Percentiles rank a stretch among this genome's conserved stretches.
Evolutionary conservation across 1,140 invertebrate genomes (phyloP).

Genomic region (Diorhabda sublineata): DNA sequence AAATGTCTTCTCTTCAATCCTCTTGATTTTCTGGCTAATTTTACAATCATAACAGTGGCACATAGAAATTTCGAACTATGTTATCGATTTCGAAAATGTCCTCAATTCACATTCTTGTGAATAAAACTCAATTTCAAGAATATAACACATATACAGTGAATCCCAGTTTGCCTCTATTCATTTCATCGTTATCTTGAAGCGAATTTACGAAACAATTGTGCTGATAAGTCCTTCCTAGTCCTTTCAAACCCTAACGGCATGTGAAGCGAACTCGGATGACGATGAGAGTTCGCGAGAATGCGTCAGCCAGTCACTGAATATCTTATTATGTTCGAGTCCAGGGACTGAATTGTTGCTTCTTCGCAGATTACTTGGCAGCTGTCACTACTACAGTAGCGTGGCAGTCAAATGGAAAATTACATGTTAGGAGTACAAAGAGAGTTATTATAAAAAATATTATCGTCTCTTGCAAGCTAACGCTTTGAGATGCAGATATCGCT

Average conservation of each 20-base stretch:
- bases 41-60: too few species aligned
- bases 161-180: neutral
- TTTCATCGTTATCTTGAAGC: neutral
- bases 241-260: neutral
- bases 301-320: slow-evolving; percentile 1
- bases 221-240: neutral
- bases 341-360: neutral
- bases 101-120: too few species aligned
- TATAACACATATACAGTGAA: too few species aligned
- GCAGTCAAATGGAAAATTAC: neutral
- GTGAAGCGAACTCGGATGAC: neutral
- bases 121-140: too few species aligned
- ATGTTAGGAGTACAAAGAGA: neutral
- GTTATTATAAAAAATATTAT: too few species aligned
- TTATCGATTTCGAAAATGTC: too few species aligned
- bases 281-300: neutral
- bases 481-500: too few species aligned
- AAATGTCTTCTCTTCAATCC: too few species aligned
- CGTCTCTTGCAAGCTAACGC: too few species aligned
- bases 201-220: neutral
- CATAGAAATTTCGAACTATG: too few species aligned
- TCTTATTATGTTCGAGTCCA: neutral
- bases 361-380: neutral
- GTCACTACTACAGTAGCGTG: neutral
- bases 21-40: too few species aligned